phyloP scores from a whole-genome alignment of 2,797 vertebrate species.

The Acomys russatus region DNA sequence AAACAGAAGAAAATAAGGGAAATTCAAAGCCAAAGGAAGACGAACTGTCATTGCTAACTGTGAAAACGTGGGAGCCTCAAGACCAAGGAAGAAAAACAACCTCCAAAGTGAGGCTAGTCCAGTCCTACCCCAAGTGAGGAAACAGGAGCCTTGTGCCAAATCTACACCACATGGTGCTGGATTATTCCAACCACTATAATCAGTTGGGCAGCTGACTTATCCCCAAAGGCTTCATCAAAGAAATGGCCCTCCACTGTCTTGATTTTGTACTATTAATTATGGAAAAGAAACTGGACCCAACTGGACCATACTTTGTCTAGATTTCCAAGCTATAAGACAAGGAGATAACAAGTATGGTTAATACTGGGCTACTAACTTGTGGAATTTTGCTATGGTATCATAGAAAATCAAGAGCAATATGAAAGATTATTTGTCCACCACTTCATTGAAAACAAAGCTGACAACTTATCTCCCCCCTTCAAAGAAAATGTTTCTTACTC shows the following conservation, averaged over 20 bases:
- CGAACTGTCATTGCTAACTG: neutral
- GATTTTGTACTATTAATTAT: conserved; percentile 26
- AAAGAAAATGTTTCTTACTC: conserved; percentile 31
- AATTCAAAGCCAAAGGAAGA: conserved; percentile 3
- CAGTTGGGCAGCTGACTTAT: neutral
- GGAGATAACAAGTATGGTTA: conserved; percentile 2
- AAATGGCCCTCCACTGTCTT: neutral
- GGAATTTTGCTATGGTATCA: neutral
- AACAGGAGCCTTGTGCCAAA: neutral
- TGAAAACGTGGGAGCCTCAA: neutral
- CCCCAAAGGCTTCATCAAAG: neutral
- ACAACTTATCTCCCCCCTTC: neutral
- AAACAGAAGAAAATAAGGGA: neutral
- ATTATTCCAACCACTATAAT: neutral
- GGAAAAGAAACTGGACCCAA: neutral
- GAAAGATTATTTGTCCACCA: conserved; percentile 26
- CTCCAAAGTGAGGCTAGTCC: neutral
- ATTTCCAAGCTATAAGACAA: neutral
- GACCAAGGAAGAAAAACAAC: neutral
- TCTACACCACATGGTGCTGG: neutral
- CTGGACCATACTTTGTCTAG: neutral
- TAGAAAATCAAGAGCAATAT: neutral
- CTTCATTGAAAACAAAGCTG: conserved; percentile 40
- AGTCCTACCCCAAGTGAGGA: neutral
- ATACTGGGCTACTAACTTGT: neutral